A percentile compares a stretch with the other conserved stretches of the same genome.
Conservation (phyloP, 2,113 vertebrate genomes). For the Pitta sordida region DNA sequence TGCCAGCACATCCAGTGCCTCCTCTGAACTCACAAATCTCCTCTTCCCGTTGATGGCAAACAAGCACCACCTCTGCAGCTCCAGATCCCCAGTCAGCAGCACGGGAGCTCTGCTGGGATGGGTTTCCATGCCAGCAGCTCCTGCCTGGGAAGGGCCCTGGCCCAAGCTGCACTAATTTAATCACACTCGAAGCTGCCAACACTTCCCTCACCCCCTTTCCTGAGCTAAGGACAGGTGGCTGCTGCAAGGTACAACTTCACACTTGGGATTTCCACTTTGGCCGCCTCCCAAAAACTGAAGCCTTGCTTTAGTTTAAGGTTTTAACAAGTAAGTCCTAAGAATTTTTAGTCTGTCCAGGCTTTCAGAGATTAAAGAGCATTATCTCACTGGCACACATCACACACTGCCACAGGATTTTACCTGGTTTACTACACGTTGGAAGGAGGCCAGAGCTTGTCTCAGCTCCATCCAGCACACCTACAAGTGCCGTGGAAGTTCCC, state of each 20-base stretch:
- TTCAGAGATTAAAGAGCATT: not conserved
- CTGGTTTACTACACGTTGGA: not conserved
- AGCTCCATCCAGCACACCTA: not conserved
- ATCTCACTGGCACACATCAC: not conserved
- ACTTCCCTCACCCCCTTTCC: not conserved
- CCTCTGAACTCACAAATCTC: not conserved
- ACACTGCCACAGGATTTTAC: not conserved
- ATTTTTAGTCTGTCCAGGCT: not conserved
- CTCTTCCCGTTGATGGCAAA: not conserved
- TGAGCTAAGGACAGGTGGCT: not conserved
- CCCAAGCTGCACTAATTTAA: not conserved
- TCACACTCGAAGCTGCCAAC: not conserved
- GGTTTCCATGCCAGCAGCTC: conserved; percentile 19
- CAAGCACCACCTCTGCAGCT: not conserved
- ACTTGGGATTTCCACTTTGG: not conserved
- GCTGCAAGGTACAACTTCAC: not conserved
- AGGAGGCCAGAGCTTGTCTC: not conserved
- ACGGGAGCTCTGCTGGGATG: not conserved
- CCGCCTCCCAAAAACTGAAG: not conserved
- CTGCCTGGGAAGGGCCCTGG: not conserved
- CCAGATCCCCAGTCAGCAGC: not conserved
- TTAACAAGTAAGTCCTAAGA: not conserved
- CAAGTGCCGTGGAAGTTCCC: not conserved
- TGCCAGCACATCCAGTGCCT: not conserved
- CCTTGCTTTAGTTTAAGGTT: not conserved